Base-by-base conservation (phyloP, 2,888 invertebrate species). In the Folsomia candida region DNA sequence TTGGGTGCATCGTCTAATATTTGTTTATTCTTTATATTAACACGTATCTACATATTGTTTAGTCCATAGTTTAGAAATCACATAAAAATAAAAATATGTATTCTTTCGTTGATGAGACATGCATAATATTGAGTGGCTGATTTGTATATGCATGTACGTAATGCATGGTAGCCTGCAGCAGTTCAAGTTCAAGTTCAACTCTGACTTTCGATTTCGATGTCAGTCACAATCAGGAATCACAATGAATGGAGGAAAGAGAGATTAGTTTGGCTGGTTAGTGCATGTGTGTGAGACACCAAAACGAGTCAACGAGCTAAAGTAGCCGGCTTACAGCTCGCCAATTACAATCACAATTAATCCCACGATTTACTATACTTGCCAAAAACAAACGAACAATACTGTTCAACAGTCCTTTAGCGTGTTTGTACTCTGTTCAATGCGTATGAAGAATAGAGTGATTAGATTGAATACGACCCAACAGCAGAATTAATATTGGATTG, bases 121-220 rank as follows among this genome's bases (percentile, higher is more conserved):
- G 47, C 9, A 47, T 18, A 47, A 47, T 47, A 51, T n/a, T n/a
- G n/a, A n/a, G n/a, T n/a, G n/a, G n/a, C n/a, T n/a, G n/a, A n/a
- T n/a, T n/a, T n/a, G n/a, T n/a, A n/a, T n/a, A 37, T 37, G 37
- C 4, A 37, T 37, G 37, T 37, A 4, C 37, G 14, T 37, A 18
- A 29, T 62, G 4, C 37, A 6, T 9, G 9, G 2, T 22, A 37
- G 64, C 64, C 64, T 47, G 24, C 60, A 72, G 66, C 65, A n/a
- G 67, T 68, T 71, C 75, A 75, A 75, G 75, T 73, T 75, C 67
- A 75, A 64, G 70, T 58, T 73, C 68, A 69, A 75, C 75, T 75
- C 69, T 75, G 70, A 70, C 72, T 75, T 75, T 75, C 64, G 27
- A 63, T 28, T 59, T 54, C 14, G 4, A 37, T 54, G 54, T 54